Evolutionary conservation across 2,797 vertebrate genomes (phyloP), one percentile per base, ranked within the genome.

Genomic region (Acanthornis magna): DNA sequence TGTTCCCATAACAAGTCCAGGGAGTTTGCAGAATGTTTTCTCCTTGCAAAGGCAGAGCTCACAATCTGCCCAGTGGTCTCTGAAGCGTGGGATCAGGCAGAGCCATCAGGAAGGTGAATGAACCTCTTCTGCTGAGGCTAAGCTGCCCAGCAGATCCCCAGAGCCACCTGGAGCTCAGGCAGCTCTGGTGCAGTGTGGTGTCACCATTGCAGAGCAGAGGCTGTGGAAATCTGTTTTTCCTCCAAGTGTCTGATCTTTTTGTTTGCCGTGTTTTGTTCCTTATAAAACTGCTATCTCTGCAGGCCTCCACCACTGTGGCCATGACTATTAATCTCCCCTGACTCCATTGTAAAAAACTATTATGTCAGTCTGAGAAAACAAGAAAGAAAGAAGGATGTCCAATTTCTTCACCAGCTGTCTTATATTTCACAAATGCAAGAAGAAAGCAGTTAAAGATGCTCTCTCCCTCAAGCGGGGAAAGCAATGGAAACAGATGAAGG

Each of bases 31-130:
- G 60, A 85, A 81, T 45, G 34, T 76, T 91, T 76, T 68, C 43
- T 63, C 23, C 48, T 91, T 74, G 73, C 53, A 67, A 70, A 88
- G 65, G 65, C 68, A 67, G 71, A 8, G 18, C 72, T 96, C 85
- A 83, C 72, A 76, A 70, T 63, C 75, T 85, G 55, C 61, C 38
- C 55, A 45, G 17, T 15, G 81, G 81, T 34, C 7, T 2, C 22
- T 54, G 8, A 80, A 89, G 77, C 9, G 12, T 60, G 65, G 65
- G 20, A 83, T 83, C 65, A 68, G 84, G 58, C 70, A 89, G 71
- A 80, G 34, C 26, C 43, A 66, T 2, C 45, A 63, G 62, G 54
- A 71, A 91, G 58, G 55, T 72, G 72, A 86, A 78, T 32, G 15
- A 86, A 89, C 80, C 66, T 55, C 63, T 68, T 20, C 65, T 9